Base-by-base conservation (phyloP, 1,140 invertebrate species). In the Drosophila obscura region DNA sequence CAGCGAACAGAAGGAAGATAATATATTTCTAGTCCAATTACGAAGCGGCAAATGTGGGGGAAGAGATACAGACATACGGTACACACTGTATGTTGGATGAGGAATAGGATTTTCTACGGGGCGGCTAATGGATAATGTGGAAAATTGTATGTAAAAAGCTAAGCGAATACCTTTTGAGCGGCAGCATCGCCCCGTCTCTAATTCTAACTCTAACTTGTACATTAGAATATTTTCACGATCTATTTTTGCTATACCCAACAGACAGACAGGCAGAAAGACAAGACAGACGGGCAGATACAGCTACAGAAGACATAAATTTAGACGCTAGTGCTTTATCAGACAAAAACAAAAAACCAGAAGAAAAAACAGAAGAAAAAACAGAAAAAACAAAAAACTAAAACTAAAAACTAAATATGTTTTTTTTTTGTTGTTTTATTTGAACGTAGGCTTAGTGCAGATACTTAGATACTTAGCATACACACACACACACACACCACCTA, bases 21-120 rank as follows among this genome's bases (percentile, higher is more conserved):
- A 73, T 75, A 75, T 84, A 84, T 76, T 79, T 83, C 80, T 83
- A 83, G 80, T 84, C 80, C 80, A 84, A 84, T 80, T 83, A 83
- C 73, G 19, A 83, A 76, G 65, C 48, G 66, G 60, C 66, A 26
- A 28, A 55, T 19, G 41, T 4, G 31, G 19, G 44, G 28, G n/a
- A 55, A 55, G 39, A 24, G n/a, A 43, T 56, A 56, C 68, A 50
- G 4, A 4, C 19, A 19, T 1, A 1, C 19, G 19, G 19, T 19
- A 19, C 19, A 19, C 19, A 19, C 19, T 19, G 19, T 19, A 19
- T 19, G 16, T 6, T 16, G 35, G 28, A 7, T 13, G 15, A 41
- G 41, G 31, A 48, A 49, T 28, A 28, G 26, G 6, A 28, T 7
- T 28, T 28, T 24, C 22, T 24, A 24, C 2, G 7, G 6, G 26